These are phyloP conservation scores for Himalopsyche tibetana DNA, from an alignment of 2,888 invertebrate species.

Conservation along the genomic window DNA sequence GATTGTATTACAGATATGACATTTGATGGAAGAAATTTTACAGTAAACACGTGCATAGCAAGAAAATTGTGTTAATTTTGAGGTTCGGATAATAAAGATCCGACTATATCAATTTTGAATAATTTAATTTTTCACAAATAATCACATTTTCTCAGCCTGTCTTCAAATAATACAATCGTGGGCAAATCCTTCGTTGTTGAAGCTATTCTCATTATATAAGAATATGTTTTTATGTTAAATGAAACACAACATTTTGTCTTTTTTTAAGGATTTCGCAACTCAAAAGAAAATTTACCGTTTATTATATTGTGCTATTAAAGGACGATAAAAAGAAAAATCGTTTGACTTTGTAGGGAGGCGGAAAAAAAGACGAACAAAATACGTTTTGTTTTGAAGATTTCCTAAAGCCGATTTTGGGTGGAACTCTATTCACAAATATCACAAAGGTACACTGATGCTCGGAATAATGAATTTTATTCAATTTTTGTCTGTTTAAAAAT, in stretches of 20 bases:
- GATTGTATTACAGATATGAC: too few species aligned
- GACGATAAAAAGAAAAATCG: constrained; percentile 15
- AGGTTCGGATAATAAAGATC: too few species aligned
- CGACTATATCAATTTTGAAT: too few species aligned
- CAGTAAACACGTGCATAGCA: too few species aligned
- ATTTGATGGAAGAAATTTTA: too few species aligned
- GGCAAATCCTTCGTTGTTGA: too few species aligned
- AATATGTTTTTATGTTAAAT: constrained; percentile 1
- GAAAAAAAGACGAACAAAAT: neutral
- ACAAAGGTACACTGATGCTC: constrained; percentile 20
- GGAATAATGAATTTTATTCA: constrained; percentile 5
- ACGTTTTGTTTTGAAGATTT: constrained; percentile 27
- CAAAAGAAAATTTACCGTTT: constrained; percentile 3
- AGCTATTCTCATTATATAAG: too few species aligned
- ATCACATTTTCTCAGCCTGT: too few species aligned
- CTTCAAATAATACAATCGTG: too few species aligned
- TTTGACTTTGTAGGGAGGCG: neutral
- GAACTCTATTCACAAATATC: constrained; percentile 1
- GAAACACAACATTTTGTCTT: neutral
- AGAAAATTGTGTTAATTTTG: too few species aligned
- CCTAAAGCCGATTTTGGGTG: constrained; percentile 19
- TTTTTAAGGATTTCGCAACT: neutral
- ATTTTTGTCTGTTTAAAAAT: neutral
- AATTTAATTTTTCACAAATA: too few species aligned
- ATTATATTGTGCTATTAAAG: constrained; percentile 22